A percentile compares a stretch with the other conserved stretches of the same genome.
Conservation (phyloP, 2,113 vertebrate genomes). For the Nanorana parkeri region DNA sequence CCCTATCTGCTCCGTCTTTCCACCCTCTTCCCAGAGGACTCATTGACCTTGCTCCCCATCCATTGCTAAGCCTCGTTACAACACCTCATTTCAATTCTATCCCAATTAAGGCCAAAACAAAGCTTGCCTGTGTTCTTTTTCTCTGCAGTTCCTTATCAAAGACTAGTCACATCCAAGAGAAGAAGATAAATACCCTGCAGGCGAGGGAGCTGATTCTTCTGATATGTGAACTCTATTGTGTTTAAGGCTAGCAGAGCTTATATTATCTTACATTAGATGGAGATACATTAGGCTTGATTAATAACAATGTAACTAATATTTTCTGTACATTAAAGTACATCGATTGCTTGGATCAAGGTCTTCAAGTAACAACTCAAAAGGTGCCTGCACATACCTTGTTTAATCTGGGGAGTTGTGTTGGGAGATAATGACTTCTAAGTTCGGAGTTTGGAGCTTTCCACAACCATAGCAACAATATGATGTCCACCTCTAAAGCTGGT, state of each 20-base stretch:
- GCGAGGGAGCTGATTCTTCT: not conserved
- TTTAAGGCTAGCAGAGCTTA: not conserved
- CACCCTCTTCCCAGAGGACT: conserved; percentile 21
- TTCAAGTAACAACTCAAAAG: too few relatives aligned
- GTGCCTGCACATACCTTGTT: too few relatives aligned
- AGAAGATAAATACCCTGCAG: conserved; percentile 27
- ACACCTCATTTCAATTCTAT: conserved; percentile 9
- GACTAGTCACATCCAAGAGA: not conserved
- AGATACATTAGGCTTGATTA: too few relatives aligned
- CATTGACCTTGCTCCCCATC: not conserved
- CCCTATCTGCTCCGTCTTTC: not conserved
- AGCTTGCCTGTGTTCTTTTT: not conserved
- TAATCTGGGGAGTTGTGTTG: too few relatives aligned
- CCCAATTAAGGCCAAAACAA: conserved; percentile 27
- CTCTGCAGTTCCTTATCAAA: conserved; percentile 15
- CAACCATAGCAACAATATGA: too few relatives aligned
- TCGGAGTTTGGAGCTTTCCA: too few relatives aligned
- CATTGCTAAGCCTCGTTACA: conserved; percentile 17
- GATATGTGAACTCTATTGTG: conserved; percentile 13
- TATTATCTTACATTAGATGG: not conserved
- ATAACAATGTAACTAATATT: too few relatives aligned
- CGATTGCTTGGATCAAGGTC: too few relatives aligned
- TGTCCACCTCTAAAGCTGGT: too few relatives aligned
- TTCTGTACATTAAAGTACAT: too few relatives aligned
- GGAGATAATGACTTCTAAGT: too few relatives aligned